Evolutionary conservation across 2,113 vertebrate species (phyloP).

Genomic region (Hucho hucho): DNA sequence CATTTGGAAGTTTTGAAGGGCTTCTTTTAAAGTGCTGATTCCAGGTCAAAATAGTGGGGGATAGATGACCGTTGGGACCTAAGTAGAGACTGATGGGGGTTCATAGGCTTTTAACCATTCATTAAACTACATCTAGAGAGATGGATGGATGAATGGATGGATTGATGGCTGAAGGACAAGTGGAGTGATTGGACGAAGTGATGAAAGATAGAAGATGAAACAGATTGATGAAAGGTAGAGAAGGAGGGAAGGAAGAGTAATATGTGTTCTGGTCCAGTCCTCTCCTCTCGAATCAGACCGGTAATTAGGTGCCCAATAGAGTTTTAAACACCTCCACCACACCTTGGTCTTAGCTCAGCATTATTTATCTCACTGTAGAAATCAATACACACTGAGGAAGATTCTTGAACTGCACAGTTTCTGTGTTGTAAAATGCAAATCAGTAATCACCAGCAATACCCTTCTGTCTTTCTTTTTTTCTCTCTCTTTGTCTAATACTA

Average conservation of each 20-base stretch:
- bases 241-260: too few relatives aligned
- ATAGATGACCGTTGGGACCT: neutral
- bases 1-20: neutral
- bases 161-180: neutral
- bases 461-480: neutral
- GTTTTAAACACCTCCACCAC: too few relatives aligned
- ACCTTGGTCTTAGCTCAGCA: too few relatives aligned
- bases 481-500: conserved; percentile 2
- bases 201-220: neutral
- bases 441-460: too few relatives aligned
- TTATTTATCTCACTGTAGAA: too few relatives aligned
- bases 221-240: too few relatives aligned
- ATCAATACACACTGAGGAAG: too few relatives aligned
- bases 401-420: neutral
- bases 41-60: neutral
- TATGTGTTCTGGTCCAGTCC: too few relatives aligned
- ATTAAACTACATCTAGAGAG: neutral
- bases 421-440: neutral
- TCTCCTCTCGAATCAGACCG: too few relatives aligned
- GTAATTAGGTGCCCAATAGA: too few relatives aligned
- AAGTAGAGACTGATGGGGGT: neutral
- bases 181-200: neutral
- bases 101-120: neutral
- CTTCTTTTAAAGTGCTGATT: neutral
- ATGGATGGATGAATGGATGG: neutral